These are phyloP conservation scores for Hydrolagus affinis DNA, from an alignment of 2,113 vertebrate species.

Conservation along the genomic window DNA sequence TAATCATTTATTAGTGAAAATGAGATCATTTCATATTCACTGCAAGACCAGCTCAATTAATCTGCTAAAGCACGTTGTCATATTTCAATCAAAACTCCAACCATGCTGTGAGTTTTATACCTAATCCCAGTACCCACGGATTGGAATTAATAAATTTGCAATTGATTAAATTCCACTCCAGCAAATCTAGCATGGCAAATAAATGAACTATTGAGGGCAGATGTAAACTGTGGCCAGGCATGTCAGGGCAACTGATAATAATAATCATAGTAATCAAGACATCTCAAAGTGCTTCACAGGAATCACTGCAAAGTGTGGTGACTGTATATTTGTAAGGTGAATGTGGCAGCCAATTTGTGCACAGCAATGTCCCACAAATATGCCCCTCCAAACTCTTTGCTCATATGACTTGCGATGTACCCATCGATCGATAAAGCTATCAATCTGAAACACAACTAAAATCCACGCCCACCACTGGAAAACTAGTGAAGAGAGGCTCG, in stretches of 20 bases:
- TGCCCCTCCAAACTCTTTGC: too few species aligned
- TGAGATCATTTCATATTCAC: conserved; percentile 52
- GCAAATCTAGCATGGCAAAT: conserved; percentile 82
- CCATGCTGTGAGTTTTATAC: conserved; percentile 51
- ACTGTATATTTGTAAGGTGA: too few species aligned
- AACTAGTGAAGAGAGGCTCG: too few species aligned
- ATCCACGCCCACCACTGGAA: too few species aligned
- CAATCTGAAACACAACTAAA: too few species aligned
- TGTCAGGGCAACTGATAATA: conserved; percentile 72
- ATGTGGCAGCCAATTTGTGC: too few species aligned
- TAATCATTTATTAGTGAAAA: conserved; percentile 40
- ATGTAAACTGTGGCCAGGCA: conserved; percentile 72
- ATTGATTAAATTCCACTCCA: conserved; percentile 88
- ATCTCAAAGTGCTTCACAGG: conserved; percentile 29
- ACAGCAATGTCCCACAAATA: too few species aligned
- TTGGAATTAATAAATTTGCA: conserved; percentile 87
- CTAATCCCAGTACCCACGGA: conserved; percentile 48
- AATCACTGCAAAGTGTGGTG: too few species aligned
- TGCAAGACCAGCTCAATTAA: conserved; percentile 42
- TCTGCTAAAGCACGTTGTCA: conserved; percentile 53
- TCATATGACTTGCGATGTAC: too few species aligned
- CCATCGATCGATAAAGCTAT: too few species aligned
- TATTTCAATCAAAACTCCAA: conserved; percentile 69
- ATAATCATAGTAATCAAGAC: conserved; percentile 68
- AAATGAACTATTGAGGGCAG: conserved; percentile 80